Evolutionary conservation across 2,797 vertebrate species (phyloP).

Genomic region (Megalops cyprinoides): DNA sequence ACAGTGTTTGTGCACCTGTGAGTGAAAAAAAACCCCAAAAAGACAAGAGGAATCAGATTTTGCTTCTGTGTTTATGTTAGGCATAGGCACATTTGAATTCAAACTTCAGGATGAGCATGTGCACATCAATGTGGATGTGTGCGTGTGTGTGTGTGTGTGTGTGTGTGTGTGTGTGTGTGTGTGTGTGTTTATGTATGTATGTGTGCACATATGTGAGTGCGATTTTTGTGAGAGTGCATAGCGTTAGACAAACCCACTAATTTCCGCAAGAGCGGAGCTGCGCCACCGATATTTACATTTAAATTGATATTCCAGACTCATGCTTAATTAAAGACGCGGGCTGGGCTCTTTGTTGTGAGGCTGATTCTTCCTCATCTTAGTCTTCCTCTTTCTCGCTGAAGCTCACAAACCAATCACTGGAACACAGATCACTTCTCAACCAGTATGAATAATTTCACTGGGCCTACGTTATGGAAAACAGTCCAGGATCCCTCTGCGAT

Average conservation of each 20-base stretch:
- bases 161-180: slow-evolving; percentile 40
- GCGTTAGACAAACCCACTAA: slow-evolving; percentile 78
- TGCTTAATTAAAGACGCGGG: slow-evolving; percentile 87
- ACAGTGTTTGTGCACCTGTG: not conserved
- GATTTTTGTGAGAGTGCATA: slow-evolving; percentile 80
- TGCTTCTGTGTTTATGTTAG: not conserved
- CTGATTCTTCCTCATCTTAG: slow-evolving; percentile 72
- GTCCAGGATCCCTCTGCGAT: slow-evolving; percentile 64
- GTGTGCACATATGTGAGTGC: slow-evolving; percentile 79
- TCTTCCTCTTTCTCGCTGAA: slow-evolving; percentile 76
- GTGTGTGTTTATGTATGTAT: slow-evolving; percentile 68
- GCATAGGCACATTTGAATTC: too few species aligned
- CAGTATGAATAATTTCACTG: slow-evolving; percentile 74
- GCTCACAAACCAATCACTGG: slow-evolving; percentile 79
- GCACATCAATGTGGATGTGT: not conserved
- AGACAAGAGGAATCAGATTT: too few species aligned
- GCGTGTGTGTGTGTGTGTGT: slow-evolving; percentile 38
- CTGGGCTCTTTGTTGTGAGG: slow-evolving; percentile 79
- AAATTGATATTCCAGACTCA: slow-evolving; percentile 84
- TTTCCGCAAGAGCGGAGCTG: slow-evolving; percentile 83
- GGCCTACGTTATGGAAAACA: slow-evolving; percentile 74
- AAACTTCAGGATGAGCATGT: not conserved
- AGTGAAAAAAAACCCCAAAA: not conserved
- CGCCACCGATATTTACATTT: slow-evolving; percentile 86
- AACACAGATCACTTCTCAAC: slow-evolving; percentile 73